A percentile compares a stretch with the other conserved stretches of the same genome.
Conservation (phyloP, 2,888 invertebrate species). For the Eristalis tenax region DNA sequence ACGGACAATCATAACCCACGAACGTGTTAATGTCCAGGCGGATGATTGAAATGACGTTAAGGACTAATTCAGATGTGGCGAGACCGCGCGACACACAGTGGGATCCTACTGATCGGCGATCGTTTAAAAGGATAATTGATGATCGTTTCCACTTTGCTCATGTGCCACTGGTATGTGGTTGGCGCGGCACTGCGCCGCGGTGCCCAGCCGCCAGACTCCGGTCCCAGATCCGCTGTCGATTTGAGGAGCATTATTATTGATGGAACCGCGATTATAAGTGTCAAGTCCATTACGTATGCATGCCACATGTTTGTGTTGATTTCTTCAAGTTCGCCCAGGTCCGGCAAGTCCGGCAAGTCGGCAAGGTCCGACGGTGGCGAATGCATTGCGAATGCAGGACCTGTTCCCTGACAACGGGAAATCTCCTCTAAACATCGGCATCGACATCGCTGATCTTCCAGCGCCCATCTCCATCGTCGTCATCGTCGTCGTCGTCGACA, state of each 20-base stretch:
- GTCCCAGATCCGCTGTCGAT: neutral
- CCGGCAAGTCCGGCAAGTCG: neutral
- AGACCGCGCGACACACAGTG: conserved; percentile 9
- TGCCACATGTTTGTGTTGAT: conserved; percentile 46
- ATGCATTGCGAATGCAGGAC: conserved; percentile 9
- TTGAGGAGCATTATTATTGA: conserved; percentile 50
- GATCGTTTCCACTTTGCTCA: conserved; percentile 56
- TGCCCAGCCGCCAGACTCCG: too few relatives aligned
- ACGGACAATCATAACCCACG: conserved; percentile 64
- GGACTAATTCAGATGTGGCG: conserved; percentile 52
- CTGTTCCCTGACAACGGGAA: conserved; percentile 33
- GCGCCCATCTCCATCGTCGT: neutral
- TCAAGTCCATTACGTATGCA: conserved; percentile 65
- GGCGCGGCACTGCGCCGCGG: too few relatives aligned
- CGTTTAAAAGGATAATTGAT: conserved; percentile 47
- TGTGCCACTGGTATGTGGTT: conserved; percentile 22
- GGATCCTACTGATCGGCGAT: conserved; percentile 5
- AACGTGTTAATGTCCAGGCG: conserved; percentile 66
- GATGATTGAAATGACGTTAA: conserved; percentile 61
- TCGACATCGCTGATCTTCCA: neutral
- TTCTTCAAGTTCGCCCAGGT: conserved; percentile 32
- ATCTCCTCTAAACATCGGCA: conserved; percentile 30
- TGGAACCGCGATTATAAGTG: conserved; percentile 61
- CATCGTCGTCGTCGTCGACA: neutral
- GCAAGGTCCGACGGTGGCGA: neutral